These are phyloP conservation scores for Crossocerus cetratus DNA, from an alignment of 2,888 invertebrate genomes.

Conservation along the genomic window DNA sequence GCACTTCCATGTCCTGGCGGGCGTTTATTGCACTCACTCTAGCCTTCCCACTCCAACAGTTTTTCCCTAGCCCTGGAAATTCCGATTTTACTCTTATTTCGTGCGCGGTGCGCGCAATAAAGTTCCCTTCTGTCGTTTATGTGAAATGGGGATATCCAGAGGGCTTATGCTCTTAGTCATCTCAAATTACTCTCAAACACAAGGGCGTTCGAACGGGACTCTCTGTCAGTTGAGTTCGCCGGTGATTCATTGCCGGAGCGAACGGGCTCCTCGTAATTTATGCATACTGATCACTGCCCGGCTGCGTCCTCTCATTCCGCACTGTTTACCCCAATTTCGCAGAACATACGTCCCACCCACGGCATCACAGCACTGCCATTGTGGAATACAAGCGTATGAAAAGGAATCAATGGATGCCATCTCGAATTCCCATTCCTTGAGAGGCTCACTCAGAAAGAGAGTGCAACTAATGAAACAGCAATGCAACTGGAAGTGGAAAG, in stretches of 20 bases:
- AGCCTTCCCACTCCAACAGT: too few species aligned
- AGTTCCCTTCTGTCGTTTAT: conserved; percentile 26
- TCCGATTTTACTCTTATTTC: too few species aligned
- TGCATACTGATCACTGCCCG: conserved; percentile 30
- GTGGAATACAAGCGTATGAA: conserved; percentile 42
- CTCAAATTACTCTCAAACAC: conserved; percentile 49
- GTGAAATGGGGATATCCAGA: conserved; percentile 35
- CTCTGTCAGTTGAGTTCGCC: conserved; percentile 34
- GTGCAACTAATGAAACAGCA: not conserved
- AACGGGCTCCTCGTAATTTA: conserved; percentile 53
- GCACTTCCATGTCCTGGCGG: not conserved
- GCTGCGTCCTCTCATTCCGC: conserved; percentile 25
- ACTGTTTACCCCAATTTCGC: conserved; percentile 46
- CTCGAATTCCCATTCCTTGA: conserved; percentile 22
- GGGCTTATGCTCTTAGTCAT: conserved; percentile 30
- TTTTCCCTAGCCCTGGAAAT: too few species aligned
- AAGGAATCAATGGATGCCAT: conserved; percentile 52
- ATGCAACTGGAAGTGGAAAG: not conserved
- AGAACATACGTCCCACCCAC: conserved; percentile 47
- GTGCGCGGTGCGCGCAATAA: conserved; percentile 27
- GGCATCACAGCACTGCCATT: conserved; percentile 18
- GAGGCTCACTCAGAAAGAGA: not conserved
- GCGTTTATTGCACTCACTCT: too few species aligned
- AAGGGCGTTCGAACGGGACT: conserved; percentile 43
- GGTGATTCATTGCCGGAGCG: conserved; percentile 54